Evolutionary conservation across 2,888 invertebrate species (phyloP).

Genomic region (Serrognathus titanus): DNA sequence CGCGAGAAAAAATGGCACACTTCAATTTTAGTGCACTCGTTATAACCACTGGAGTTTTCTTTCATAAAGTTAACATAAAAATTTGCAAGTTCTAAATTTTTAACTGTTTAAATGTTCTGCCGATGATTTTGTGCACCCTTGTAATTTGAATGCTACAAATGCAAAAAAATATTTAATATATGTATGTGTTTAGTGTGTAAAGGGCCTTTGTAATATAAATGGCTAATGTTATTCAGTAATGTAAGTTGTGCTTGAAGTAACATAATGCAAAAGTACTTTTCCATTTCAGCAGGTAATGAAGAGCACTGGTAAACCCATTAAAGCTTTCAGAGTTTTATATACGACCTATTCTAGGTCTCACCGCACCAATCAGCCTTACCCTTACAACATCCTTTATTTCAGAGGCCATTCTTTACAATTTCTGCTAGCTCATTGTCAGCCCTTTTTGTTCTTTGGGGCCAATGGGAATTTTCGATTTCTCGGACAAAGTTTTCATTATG

Average conservation of each 20-base stretch:
- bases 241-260: not conserved
- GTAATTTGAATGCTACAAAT: too few relatives aligned
- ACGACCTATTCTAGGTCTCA: conserved; percentile 27
- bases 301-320: conserved; percentile 23
- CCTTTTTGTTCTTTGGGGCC: conserved; percentile 25
- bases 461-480: conserved; percentile 33
- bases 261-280: not conserved
- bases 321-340: conserved; percentile 23
- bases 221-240: too few relatives aligned
- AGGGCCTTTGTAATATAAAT: too few relatives aligned
- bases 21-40: too few relatives aligned
- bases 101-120: too few relatives aligned
- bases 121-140: too few relatives aligned
- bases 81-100: too few relatives aligned
- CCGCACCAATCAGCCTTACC: conserved; percentile 30
- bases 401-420: conserved; percentile 30
- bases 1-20: too few relatives aligned
- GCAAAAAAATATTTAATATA: too few relatives aligned
- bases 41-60: too few relatives aligned
- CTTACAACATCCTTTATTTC: conserved; percentile 29
- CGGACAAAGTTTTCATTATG: conserved; percentile 35
- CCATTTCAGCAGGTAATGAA: conserved; percentile 20
- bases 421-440: conserved; percentile 32
- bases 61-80: too few relatives aligned
- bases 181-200: too few relatives aligned